Evolutionary conservation across 1,140 invertebrate genomes (phyloP).

Genomic region (Euwallacea similis): DNA sequence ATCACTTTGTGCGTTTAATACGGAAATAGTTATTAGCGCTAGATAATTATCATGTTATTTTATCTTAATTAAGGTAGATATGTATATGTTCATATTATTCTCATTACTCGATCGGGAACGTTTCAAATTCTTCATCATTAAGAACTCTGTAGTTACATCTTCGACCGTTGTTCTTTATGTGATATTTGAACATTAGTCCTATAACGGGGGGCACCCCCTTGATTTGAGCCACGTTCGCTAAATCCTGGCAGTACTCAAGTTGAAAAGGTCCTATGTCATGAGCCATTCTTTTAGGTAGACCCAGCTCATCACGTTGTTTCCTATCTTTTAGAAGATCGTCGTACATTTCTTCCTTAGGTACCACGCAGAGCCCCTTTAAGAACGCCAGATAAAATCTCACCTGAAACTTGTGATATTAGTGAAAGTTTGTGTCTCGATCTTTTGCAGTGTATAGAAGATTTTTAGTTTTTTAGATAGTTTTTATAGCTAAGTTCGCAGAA

Average conservation of each 20-base stretch:
- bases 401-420: constrained; percentile 21
- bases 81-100: too few species aligned
- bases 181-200: not conserved
- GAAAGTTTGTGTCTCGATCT: not conserved
- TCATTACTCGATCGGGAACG: not conserved
- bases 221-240: not conserved
- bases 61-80: too few species aligned
- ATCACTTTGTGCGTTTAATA: too few species aligned
- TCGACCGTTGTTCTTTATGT: not conserved
- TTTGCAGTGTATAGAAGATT: not conserved
- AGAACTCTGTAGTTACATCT: not conserved
- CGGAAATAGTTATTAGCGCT: too few species aligned
- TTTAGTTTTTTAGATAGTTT: too few species aligned
- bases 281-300: not conserved
- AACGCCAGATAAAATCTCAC: constrained; percentile 38
- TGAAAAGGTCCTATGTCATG: not conserved
- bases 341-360: constrained; percentile 57
- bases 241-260: not conserved
- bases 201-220: not conserved
- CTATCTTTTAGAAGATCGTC: constrained; percentile 54
- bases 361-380: constrained; percentile 48
- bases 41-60: too few species aligned
- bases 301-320: constrained; percentile 28
- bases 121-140: not conserved
- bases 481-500: too few species aligned